These are phyloP conservation scores for Zelleria hepariella DNA, from an alignment of 2,888 invertebrate genomes.

Conservation along the genomic window DNA sequence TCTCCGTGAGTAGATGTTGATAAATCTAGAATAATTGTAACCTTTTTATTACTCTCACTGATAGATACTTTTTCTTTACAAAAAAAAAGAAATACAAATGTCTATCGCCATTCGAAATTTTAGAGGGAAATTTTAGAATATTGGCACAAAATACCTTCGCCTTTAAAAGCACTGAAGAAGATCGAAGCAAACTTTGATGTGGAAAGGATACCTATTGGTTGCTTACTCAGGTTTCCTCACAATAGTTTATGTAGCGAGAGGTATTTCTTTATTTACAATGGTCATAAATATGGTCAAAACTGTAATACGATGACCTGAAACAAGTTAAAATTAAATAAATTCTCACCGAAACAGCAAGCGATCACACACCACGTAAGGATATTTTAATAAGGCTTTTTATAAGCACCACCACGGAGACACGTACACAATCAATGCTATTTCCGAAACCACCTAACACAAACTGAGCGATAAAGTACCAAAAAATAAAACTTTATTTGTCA, in stretches of 20 bases:
- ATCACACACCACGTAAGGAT: background rate
- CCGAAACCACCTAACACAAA: background rate
- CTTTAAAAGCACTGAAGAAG: too few species aligned
- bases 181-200: too few species aligned
- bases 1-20: background rate
- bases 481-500: background rate
- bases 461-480: background rate
- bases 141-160: too few species aligned
- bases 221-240: too few species aligned
- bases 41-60: background rate
- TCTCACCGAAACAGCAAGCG: background rate
- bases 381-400: constrained; percentile 5
- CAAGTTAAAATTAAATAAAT: background rate
- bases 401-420: constrained; percentile 2
- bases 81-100: background rate
- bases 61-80: background rate
- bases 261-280: too few species aligned
- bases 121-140: too few species aligned
- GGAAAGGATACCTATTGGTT: too few species aligned
- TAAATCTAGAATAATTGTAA: background rate
- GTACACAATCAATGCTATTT: background rate
- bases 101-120: too few species aligned
- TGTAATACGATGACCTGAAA: background rate
- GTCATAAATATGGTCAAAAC: background rate
- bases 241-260: too few species aligned